Evolutionary conservation across 37 sponge, comb jelly and placozoan genomes (phyloP).

Genomic region (Eunapius fragilis): DNA sequence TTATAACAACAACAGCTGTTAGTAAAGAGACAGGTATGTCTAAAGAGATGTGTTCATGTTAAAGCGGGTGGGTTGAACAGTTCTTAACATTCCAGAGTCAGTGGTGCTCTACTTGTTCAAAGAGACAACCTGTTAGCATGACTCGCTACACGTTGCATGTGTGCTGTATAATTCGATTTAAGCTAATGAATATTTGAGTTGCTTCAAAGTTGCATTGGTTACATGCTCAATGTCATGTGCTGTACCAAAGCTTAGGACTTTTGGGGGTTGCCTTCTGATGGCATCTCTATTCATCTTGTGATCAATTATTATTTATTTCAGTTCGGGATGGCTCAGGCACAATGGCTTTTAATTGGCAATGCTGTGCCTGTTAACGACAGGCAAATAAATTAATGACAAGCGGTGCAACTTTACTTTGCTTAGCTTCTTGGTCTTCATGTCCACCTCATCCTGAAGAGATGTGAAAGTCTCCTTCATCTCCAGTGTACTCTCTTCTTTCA

Average conservation of each 20-base stretch:
- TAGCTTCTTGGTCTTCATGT: conserved; percentile 88
- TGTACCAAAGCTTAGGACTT: too few relatives aligned
- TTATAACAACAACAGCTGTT: not conserved
- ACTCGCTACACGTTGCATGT: not conserved
- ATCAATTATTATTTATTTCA: too few relatives aligned
- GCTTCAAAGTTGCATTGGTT: not conserved
- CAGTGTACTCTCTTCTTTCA: conserved; percentile 78
- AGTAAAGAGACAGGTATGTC: too few relatives aligned
- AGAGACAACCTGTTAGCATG: not conserved
- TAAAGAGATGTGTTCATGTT: not conserved
- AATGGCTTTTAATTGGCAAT: too few relatives aligned
- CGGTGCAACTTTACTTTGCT: conserved; percentile 79
- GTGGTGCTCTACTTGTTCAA: not conserved
- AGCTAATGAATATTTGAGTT: not conserved
- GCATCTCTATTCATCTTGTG: too few relatives aligned
- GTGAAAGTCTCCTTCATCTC: conserved; percentile 87
- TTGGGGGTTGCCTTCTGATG: too few relatives aligned
- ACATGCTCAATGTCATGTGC: too few relatives aligned
- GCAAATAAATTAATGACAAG: too few relatives aligned
- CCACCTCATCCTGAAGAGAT: conserved; percentile 90
- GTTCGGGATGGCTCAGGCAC: not conserved
- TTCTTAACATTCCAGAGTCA: not conserved
- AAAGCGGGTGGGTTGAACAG: not conserved
- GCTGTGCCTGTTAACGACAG: too few relatives aligned
- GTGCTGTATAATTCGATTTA: not conserved